A percentile compares a stretch with the other conserved stretches of the same genome.
phyloP scores from a whole-genome alignment of 2,888 invertebrate genomes.

The Blastobasis adustella region DNA sequence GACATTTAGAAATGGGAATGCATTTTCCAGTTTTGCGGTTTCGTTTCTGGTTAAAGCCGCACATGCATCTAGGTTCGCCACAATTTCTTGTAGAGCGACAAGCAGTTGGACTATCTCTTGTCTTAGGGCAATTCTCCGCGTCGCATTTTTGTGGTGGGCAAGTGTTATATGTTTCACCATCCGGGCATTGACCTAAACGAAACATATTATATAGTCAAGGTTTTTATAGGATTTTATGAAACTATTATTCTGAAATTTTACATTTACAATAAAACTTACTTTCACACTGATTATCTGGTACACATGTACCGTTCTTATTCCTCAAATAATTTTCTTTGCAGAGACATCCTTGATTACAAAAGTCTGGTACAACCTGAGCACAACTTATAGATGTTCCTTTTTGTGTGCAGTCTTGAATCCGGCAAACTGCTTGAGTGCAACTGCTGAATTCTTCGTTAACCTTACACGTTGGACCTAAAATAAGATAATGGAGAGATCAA shows the following conservation, averaged over 20 bases:
- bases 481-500: too few relatives aligned
- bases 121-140: constrained; percentile 18
- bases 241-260: neutral
- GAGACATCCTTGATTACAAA: constrained; percentile 17
- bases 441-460: constrained; percentile 9
- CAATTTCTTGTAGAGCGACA: constrained; percentile 16
- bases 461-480: constrained; percentile 2
- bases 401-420: constrained; percentile 6
- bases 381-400: constrained; percentile 5
- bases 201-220: neutral
- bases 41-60: constrained; percentile 14
- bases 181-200: constrained; percentile 10
- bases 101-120: constrained; percentile 10
- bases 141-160: constrained; percentile 17
- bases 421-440: constrained; percentile 9
- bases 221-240: neutral
- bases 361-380: neutral
- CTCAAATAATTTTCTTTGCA: constrained; percentile 11
- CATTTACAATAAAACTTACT: neutral
- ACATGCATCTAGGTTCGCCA: constrained; percentile 17
- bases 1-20: constrained; percentile 13
- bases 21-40: constrained; percentile 18
- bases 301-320: constrained; percentile 11
- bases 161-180: constrained; percentile 10
- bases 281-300: constrained; percentile 15